Base-by-base conservation (phyloP, 2,797 vertebrate genomes). In the Salmo trutta region DNA sequence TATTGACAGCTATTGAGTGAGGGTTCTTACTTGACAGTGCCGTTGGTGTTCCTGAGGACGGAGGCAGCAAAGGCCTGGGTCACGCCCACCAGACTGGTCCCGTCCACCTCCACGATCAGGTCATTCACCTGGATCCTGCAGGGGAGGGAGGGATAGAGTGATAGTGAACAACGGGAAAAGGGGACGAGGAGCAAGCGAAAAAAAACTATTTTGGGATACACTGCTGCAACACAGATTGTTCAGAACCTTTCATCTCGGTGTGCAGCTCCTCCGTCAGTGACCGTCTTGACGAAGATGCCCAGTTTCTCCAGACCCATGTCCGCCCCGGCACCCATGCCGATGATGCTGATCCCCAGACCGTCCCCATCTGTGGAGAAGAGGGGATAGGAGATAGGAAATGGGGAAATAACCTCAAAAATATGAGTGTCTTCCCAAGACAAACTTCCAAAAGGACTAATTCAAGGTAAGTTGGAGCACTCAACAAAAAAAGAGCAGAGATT, bases 231-330 rank as follows among this genome's bases (percentile, higher is more conserved):
- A 56, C 53, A 17, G 17, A 10, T 14, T 1, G 41, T 47, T 47
- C 41, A 47, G 41, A 47, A 99, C 98, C 97, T 98, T 92, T 94
- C 93, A 0, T 99, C 98, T 83, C 97, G 91, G 85, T 98, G 97
- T 0, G 98, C 98, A 0, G 97, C 98, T 1, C 98, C 97, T 0
- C 96, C 97, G 16, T 98, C 97, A 0, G 97, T 99, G 80, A 99
- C 97, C 0, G 97, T 99, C 93, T 99, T 99, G 56, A 99, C 98
- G 0, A 99, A 99, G 93, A 99, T 99, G 5, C 98, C 98, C 78
- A 99, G 87, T 81, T 99, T 99, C 91, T 99, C 98, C 90, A 99
- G 94, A 51, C 97, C 98, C 97, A 98, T 98, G 82, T 99, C 98
- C 0, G 98, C 98, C 36, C 98, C 98, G 0, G 97, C 98, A 0